phyloP scores from a whole-genome alignment of 2,797 vertebrate species.

The Vipera latastei region DNA sequence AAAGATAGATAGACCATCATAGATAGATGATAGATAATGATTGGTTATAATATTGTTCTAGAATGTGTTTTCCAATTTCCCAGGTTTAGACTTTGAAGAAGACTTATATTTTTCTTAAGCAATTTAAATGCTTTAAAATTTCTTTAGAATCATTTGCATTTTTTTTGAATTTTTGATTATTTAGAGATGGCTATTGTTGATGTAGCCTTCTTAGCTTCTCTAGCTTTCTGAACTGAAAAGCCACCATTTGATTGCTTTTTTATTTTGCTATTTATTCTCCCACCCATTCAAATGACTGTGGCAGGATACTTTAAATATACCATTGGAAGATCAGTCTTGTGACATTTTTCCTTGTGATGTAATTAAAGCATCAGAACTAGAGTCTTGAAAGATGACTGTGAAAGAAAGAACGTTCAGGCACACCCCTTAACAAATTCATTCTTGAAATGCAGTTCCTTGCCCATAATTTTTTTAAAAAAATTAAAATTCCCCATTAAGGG shows the following conservation, averaged over 20 bases:
- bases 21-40: background rate
- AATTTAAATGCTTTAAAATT: background rate
- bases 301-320: background rate
- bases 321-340: background rate
- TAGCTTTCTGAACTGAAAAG: background rate
- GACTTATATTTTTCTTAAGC: background rate
- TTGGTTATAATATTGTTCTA: background rate
- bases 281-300: background rate
- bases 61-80: background rate
- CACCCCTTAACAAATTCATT: background rate
- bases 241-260: background rate
- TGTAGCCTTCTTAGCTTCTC: background rate
- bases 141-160: background rate
- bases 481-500: background rate
- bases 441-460: background rate
- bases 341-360: background rate
- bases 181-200: background rate
- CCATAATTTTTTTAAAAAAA: background rate
- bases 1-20: no score
- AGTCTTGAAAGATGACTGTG: background rate
- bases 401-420: background rate
- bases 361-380: background rate
- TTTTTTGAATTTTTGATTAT: background rate
- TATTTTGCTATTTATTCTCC: background rate
- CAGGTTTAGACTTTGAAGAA: background rate